Evolutionary conservation across 2,888 invertebrate species (phyloP), one percentile per base, ranked within the genome.

Genomic region (Patella caerulea): DNA sequence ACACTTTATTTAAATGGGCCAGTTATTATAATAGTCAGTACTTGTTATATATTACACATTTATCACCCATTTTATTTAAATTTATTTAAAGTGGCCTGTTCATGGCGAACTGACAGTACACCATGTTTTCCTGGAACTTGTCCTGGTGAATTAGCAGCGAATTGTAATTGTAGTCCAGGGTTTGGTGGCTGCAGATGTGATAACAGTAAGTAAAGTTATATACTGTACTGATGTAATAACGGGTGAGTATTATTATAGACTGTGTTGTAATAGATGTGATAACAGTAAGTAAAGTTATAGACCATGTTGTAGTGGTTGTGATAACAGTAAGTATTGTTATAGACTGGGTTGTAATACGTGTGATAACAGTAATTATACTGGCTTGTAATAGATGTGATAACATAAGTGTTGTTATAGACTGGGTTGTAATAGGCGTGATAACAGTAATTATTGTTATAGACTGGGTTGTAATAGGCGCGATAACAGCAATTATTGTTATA

Each of bases 111-210:
- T 19, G 82, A 82, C 80, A 79, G 79, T 65, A 78, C 79, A 34
- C 73, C 76, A 4, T 82, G 82, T 70, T 82, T 75, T 70, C 82
- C 82, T 2, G 80, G 80, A 17, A 73, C 59, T 14, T 82, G 82
- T 56, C 14, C 53, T 71, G 56, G 65, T 11, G 82, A 78, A 29
- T 59, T 74, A 17, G 65, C 75, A 3, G 29, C 17, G 2, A 72
- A 72, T 19, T 81, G 81, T 74, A 55, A 55, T 3, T 81, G 81
- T 74, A 52, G 76, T 15, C 0, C 69, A 11, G 78, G 79, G 15
- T 81, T 78, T 71, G 70, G 72, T 24, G 81, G 81, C 5, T 12
- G 3, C 7, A 78, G 79, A 45, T 81, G 81, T 70, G 71, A 74
- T 12, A 78, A 56, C 34, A 79, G 81, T 81, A 65, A 65, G 65